Base-by-base conservation (phyloP, 2,797 vertebrate genomes). In the Odontamblyopus rebecca region DNA sequence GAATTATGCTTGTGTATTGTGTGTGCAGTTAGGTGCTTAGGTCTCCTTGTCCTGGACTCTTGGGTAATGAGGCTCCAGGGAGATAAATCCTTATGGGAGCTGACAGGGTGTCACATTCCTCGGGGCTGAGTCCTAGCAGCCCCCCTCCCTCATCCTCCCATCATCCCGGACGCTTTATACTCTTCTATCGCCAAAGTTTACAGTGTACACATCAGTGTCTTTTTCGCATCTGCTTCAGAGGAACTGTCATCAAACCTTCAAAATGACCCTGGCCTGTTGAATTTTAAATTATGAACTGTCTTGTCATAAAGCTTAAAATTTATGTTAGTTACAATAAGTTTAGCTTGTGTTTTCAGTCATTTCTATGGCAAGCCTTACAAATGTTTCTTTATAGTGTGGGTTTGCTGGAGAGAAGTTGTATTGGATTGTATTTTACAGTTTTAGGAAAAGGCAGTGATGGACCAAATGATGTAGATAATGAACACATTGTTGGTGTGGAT, bases 21-120 rank as follows among this genome's bases (percentile, higher is more conserved):
- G 32, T 68, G 61, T 72, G 57, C 4, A 7, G 57, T 26, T 75
- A n/a, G 4, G 70, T 69, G 74, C 19, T 16, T 74, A 75, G 73
- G 74, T 69, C 82, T 86, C 78, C 82, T 88, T 81, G 77, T 88
- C 75, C 79, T 6, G 77, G 78, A 79, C 79, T 67, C 78, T 89
- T 86, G 56, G 56, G 77, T 89, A 90, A 90, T 89, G 88, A 92
- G 88, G 82, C 87, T 86, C 81, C 78, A 65, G 81, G 78, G 83
- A 91, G 89, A 93, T 91, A 87, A 90, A 91, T 87, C 87, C 88
- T 89, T 87, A 88, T 86, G 89, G 87, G 85, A 89, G 76, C 88
- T 90, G 90, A 93, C 90, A 90, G 89, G 88, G 89, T 87, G 89
- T 88, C 89, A 91, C 90, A 93, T 92, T 93, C 90, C 87, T 87